Evolutionary conservation across 1,140 invertebrate genomes (phyloP), one percentile per base, ranked within the genome.

Genomic region (Amyelois transitella): DNA sequence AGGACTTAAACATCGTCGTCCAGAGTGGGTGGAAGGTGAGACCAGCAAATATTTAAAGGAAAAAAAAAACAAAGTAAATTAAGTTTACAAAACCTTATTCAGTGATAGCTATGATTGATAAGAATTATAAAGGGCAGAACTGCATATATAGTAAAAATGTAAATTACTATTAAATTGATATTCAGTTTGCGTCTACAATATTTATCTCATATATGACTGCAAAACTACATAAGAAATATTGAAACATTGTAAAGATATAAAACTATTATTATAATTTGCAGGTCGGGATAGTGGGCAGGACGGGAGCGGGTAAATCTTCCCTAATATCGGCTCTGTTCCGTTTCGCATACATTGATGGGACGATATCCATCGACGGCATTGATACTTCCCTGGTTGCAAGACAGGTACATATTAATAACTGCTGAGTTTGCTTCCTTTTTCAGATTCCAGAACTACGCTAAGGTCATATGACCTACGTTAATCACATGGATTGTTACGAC

Each of bases 221-320:
- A n/a, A n/a, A n/a, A n/a, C n/a, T n/a, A n/a, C n/a, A n/a, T n/a
- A n/a, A n/a, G n/a, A n/a, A n/a, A n/a, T n/a, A n/a, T n/a, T n/a
- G n/a, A 24, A 5, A 24, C 22, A 5, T 24, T 24, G 22, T 38
- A 14, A 14, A 14, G 32, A 1, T 38, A 2, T 14, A 14, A 4
- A 38, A 14, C n/a, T 22, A 52, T 17, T 45, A 45, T 53, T 38
- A 22, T 55, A 19, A 18, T 43, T 60, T 55, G 12, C 87, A 92
- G 91, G 86, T 93, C 10, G 92, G 92, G 32, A 91, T 93, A n/a
- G 91, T 93, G 10, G 91, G 91, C 3, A 68, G 94, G 28, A 96
- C 94, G 0, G 96, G 96, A 0, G 95, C 96, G 58, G 94, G 94
- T 0, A 95, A 95, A 71, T 92, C 93, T 1, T 94, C 94, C 0